These are phyloP conservation scores for Pachycephala philippinensis DNA, from an alignment of 2,113 vertebrate species.

Conservation along the genomic window DNA sequence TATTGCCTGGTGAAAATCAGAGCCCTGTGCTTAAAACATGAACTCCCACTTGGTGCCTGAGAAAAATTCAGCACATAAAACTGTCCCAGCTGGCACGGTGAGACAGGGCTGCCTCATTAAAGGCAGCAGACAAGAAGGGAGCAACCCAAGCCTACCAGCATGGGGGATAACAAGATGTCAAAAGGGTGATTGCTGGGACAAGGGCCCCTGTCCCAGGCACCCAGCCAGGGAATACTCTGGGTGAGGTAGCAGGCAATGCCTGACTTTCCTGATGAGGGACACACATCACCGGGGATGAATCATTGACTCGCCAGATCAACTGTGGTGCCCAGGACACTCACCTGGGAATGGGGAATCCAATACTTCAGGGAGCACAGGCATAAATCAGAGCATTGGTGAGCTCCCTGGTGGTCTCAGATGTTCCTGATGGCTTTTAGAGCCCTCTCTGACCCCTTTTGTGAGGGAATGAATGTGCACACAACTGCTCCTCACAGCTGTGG, in stretches of 20 bases:
- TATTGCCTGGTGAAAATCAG: not conserved
- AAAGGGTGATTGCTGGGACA: not conserved
- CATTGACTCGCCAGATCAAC: not conserved
- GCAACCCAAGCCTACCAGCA: not conserved
- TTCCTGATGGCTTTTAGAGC: not conserved
- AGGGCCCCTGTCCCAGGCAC: not conserved
- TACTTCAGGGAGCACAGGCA: not conserved
- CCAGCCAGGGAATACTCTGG: not conserved
- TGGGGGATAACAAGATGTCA: not conserved
- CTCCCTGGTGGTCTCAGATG: not conserved
- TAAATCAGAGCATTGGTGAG: not conserved
- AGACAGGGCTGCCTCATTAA: not conserved
- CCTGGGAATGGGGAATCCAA: not conserved
- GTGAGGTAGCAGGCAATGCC: not conserved
- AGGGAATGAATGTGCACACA: not conserved
- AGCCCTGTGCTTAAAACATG: not conserved
- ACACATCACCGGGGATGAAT: not conserved
- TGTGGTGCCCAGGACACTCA: not conserved
- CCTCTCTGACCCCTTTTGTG: not conserved
- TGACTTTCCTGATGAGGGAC: not conserved
- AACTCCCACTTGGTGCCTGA: not conserved
- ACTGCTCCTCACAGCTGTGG: not conserved
- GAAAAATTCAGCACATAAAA: not conserved
- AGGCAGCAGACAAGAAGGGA: not conserved
- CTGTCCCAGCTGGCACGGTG: rapidly evolving